Evolutionary conservation across 2,888 invertebrate species (phyloP).

Genomic region (Leptothorax acervorum): DNA sequence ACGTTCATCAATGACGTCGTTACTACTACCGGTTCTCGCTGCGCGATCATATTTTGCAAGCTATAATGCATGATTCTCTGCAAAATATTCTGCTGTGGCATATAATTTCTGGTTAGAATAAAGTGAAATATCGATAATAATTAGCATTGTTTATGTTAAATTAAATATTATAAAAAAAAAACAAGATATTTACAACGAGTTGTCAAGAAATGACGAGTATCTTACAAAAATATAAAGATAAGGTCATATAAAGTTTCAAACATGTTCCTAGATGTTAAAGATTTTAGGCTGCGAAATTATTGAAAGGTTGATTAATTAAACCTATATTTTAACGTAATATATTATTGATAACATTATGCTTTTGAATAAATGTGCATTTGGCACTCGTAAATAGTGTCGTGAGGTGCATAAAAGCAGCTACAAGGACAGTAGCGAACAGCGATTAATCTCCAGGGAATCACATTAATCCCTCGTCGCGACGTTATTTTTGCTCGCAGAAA

Average conservation of each 20-base stretch:
- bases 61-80: neutral
- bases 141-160: neutral
- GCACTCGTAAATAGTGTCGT: neutral
- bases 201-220: neutral
- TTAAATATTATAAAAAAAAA: neutral
- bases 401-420: conserved; percentile 31
- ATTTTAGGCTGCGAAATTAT: neutral
- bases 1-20: conserved; percentile 39
- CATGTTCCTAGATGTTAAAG: neutral
- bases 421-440: conserved; percentile 55
- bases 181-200: neutral
- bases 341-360: neutral
- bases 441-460: conserved; percentile 75
- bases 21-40: neutral
- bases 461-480: conserved; percentile 75
- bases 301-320: neutral
- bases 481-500: conserved; percentile 39
- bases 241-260: neutral
- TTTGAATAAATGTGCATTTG: neutral
- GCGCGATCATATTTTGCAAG: conserved; percentile 15
- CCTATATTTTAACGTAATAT: neutral
- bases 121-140: neutral
- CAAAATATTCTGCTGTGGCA: neutral
- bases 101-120: neutral
- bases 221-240: neutral